phyloP scores from a whole-genome alignment of 2,888 invertebrate species.

The Asteroscopus sphinx region DNA sequence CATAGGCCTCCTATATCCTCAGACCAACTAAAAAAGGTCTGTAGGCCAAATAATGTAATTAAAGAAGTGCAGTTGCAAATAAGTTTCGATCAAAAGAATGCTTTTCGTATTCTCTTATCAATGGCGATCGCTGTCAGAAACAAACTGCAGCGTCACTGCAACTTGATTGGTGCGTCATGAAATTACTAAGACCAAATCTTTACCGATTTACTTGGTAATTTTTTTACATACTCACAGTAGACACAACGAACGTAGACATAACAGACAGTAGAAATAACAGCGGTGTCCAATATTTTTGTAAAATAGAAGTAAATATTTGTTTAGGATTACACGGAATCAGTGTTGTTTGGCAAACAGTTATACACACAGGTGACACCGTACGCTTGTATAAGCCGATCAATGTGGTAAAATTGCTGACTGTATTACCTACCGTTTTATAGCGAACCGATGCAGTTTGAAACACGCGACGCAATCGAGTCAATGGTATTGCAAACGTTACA shows the following conservation, averaged over 20 bases:
- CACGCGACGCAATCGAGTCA: slow-evolving; percentile 28
- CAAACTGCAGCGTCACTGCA: no score
- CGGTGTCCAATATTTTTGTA: slow-evolving; percentile 58
- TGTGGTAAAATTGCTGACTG: slow-evolving; percentile 47
- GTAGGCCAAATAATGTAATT: no score
- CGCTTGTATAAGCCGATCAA: slow-evolving; percentile 27
- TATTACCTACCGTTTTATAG: slow-evolving; percentile 45
- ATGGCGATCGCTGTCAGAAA: no score
- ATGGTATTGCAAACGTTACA: slow-evolving; percentile 37
- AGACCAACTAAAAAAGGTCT: no score
- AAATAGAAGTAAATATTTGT: slow-evolving; percentile 73
- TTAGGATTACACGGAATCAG: slow-evolving; percentile 70
- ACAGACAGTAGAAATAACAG: slow-evolving; percentile 46
- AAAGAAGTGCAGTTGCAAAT: no score
- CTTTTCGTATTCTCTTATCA: no score
- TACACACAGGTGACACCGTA: slow-evolving; percentile 50
- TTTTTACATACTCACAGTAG: neutral
- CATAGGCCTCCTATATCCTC: no score
- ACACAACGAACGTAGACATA: slow-evolving; percentile 23
- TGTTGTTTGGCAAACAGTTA: slow-evolving; percentile 60
- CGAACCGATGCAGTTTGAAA: slow-evolving; percentile 38
- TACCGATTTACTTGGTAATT: neutral
- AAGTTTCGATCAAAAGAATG: no score
- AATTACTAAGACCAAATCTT: no score
- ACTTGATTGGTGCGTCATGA: no score